Evolutionary conservation across 2,888 invertebrate species (phyloP).

Genomic region (Rapana venosa): DNA sequence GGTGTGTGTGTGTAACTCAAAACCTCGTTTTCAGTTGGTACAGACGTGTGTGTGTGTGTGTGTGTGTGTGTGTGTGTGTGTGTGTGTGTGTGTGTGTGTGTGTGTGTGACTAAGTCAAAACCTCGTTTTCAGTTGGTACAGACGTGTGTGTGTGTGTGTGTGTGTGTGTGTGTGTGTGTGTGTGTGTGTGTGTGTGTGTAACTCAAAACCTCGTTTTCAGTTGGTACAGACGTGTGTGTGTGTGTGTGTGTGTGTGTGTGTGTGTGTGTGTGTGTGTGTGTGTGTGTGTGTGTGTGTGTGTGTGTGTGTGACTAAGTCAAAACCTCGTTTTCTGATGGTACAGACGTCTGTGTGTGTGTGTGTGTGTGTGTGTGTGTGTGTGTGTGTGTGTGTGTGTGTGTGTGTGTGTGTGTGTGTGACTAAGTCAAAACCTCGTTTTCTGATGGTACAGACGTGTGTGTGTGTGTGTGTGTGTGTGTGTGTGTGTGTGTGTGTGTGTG

Average conservation of each 20-base stretch:
- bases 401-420: background rate
- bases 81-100: too few species aligned
- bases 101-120: too few species aligned
- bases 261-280: background rate
- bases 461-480: slow-evolving; percentile 6
- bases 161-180: background rate
- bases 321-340: too few species aligned
- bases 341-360: background rate
- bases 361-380: background rate
- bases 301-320: background rate
- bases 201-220: too few species aligned
- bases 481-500: background rate
- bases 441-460: background rate
- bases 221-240: background rate
- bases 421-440: too few species aligned
- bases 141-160: too few species aligned
- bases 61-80: too few species aligned
- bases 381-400: background rate
- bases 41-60: background rate
- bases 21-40: too few species aligned
- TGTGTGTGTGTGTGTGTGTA: too few species aligned
- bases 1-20: too few species aligned
- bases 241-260: background rate
- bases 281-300: slow-evolving; percentile 6
- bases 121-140: too few species aligned